Conservation (phyloP, 1,140 invertebrate species). For the Dysdera silvatica region DNA sequence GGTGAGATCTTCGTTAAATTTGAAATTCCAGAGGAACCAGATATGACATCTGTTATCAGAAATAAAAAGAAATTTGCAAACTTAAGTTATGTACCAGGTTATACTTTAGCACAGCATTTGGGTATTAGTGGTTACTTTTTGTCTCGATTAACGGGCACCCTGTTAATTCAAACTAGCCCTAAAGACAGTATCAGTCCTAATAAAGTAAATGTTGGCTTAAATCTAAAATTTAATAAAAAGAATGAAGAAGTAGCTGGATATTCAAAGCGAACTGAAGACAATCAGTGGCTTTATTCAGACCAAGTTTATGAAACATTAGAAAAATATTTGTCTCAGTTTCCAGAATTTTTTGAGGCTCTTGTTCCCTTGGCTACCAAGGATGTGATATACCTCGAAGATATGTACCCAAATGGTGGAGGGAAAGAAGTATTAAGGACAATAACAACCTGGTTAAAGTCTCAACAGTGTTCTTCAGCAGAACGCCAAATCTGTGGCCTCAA, state of each 20-base stretch:
- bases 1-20: neutral
- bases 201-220: conserved; percentile 80
- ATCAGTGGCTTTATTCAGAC: conserved; percentile 70
- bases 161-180: conserved; percentile 52
- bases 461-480: conserved; percentile 54
- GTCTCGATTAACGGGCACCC: conserved; percentile 72
- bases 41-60: conserved; percentile 14
- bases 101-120: conserved; percentile 48
- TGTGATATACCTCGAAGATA: conserved; percentile 56
- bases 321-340: conserved; percentile 60
- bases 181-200: conserved; percentile 35
- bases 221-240: conserved; percentile 80
- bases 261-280: conserved; percentile 58
- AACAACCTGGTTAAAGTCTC: conserved; percentile 59
- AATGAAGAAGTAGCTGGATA: conserved; percentile 68
- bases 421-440: conserved; percentile 51
- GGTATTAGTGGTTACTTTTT: conserved; percentile 62
- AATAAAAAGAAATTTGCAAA: conserved; percentile 18
- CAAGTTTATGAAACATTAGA: conserved; percentile 62
- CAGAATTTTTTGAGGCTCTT: conserved; percentile 59
- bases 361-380: conserved; percentile 44
- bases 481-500: conserved; percentile 58
- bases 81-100: conserved; percentile 32
- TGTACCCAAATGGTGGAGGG: conserved; percentile 40
- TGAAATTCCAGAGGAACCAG: conserved; percentile 9